Evolutionary conservation across 2,113 vertebrate genomes (phyloP), one percentile per base, ranked within the genome.

Genomic region (Genyomyrus donnyi): DNA sequence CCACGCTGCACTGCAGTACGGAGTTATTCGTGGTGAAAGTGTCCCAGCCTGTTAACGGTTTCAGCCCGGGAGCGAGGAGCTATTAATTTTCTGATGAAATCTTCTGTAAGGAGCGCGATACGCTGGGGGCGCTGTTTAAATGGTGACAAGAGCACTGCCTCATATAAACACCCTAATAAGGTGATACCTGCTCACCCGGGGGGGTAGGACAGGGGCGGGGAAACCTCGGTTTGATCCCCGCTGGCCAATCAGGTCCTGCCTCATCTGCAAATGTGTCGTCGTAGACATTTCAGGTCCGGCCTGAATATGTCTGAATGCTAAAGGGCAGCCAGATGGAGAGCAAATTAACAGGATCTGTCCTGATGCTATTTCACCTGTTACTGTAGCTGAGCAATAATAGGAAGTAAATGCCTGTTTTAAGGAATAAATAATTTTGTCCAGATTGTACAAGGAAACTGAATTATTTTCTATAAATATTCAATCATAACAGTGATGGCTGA

Each of bases 391-490:
- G 94, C 92, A 94, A 94, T 80, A 95, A 94, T 94, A 95, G 95
- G 93, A 93, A 91, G 93, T 90, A 90, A 93, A 95, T 94, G 95
- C 93, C 95, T 95, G 93, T 95, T 95, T 95, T 94, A 95, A 93
- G 88, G 90, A 70, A 94, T 95, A 93, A 94, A 95, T 95, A 94
- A 95, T 95, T 94, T 95, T 95, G n/a, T 24, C 0, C 91, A 94
- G 17, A 42, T 80, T 80, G 10, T 74, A 15, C 31, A 94, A 94
- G 24, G 45, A 92, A 91, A 93, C 15, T 8, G 93, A 91, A 91
- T 92, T 92, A n/a, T 11, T 49, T 86, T n/a, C 48, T 50, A 31
- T 86, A 31, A 86, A 86, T 48, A 50, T 86, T 86, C 21, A 86
- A 11, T 19, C 74, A 39, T 21, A 80, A 42, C 35, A 39, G 3